Evolutionary conservation across 2,113 vertebrate genomes (phyloP).

Genomic region (Nothocercus julius): DNA sequence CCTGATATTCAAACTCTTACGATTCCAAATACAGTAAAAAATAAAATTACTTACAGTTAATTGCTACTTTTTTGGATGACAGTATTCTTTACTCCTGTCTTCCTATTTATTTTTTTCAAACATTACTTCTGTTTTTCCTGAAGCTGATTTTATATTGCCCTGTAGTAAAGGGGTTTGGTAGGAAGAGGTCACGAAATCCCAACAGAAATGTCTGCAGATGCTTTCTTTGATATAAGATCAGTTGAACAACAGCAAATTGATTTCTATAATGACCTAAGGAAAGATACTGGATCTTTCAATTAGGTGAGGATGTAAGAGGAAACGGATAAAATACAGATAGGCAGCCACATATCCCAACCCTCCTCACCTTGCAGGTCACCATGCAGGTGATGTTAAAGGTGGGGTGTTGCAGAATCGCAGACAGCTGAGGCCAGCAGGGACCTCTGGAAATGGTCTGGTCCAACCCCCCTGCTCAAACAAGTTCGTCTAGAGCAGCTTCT

Average conservation of each 20-base stretch:
- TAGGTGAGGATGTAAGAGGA: neutral
- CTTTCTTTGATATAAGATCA: neutral
- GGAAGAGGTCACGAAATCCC: neutral
- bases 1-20: neutral
- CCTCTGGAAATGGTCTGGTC: neutral
- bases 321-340: neutral
- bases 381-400: neutral
- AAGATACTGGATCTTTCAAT: neutral
- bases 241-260: neutral
- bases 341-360: rapidly evolving
- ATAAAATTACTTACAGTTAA: neutral
- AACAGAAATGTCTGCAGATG: neutral
- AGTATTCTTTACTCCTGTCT: neutral
- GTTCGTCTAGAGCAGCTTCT: neutral
- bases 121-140: neutral
- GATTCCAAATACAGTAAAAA: neutral
- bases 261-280: neutral
- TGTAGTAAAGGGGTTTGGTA: neutral
- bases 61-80: neutral
- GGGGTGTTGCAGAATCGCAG: neutral
- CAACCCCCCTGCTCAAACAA: neutral
- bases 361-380: neutral
- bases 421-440: neutral
- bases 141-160: neutral
- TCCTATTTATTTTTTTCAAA: neutral